These are phyloP conservation scores for Pipistrellus nathusii DNA, from an alignment of 2,797 vertebrate species.

Conservation along the genomic window DNA sequence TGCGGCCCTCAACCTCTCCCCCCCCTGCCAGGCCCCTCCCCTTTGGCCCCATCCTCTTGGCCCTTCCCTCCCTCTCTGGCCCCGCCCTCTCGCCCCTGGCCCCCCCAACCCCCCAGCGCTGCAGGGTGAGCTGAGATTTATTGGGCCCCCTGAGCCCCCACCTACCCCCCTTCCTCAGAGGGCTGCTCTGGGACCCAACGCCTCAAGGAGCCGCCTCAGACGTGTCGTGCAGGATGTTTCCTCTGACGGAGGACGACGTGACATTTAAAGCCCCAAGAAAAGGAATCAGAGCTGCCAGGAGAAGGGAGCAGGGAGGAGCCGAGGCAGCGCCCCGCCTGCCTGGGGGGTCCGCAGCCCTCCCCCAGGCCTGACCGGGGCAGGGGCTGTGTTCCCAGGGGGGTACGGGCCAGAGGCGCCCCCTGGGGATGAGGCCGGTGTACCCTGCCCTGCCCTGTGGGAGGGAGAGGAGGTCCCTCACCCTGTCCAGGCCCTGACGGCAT, in stretches of 20 bases:
- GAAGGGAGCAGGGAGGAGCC: not conserved
- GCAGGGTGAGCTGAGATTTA: conserved; percentile 14
- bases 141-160: conserved; percentile 10
- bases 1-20: fast-evolving
- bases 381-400: not conserved
- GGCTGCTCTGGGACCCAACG: conserved; percentile 57
- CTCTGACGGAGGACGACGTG: conserved; percentile 71
- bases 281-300: conserved; percentile 38
- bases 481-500: not conserved
- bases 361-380: not conserved
- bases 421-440: not conserved
- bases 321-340: not conserved
- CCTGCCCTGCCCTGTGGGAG: not conserved
- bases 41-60: not conserved
- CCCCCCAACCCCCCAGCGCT: too few relatives aligned
- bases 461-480: not conserved
- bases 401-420: too few relatives aligned
- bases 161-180: conserved; percentile 63
- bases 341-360: not conserved
- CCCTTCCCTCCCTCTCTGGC: not conserved
- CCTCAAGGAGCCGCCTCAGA: conserved; percentile 58
- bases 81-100: fast-evolving
- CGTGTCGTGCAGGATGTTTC: conserved; percentile 64
- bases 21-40: not conserved
- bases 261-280: conserved; percentile 77